Base-by-base conservation (phyloP, 2,113 vertebrate species). In the Paraplagusia blochii region DNA sequence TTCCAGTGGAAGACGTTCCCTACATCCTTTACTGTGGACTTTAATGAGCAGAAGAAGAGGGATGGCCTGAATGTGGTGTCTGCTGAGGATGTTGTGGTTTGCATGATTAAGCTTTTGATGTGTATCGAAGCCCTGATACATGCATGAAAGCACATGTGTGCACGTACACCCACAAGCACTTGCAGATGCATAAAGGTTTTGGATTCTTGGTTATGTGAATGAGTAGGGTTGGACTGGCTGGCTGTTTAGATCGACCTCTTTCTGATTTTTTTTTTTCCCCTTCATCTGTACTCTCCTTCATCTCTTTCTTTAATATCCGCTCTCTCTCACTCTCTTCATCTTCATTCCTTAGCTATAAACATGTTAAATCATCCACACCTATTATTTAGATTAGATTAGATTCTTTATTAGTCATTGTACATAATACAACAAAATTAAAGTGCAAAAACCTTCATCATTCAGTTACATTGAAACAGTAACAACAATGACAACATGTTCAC, bases 21-120 rank as follows among this genome's bases (percentile, higher is more conserved):
- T 66, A 78, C 65, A 54, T 80, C 77, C 77, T 82, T 84, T 86
- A 66, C 80, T 84, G 76, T 81, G 81, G 80, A 82, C 0, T 33
- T 69, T 49, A 76, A 76, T 16, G 80, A 63, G 56, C 67, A 68
- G 67, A 62, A 4, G 70, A 61, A 38, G 69, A 71, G 66, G 65
- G 73, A 53, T 49, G 68, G 53, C 53, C 69, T 33, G 47, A 80
- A 72, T 83, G 76, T 71, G 80, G 80, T 47, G 63, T 72, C 71
- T 79, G 38, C 67, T 60, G 57, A 83, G 70, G 69, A 54, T 74
- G 82, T 72, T 83, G 80, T 62, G 81, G 81, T 64, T 80, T 83
- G 63, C 61, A 51, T 80, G 80, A 81, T 84, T 80, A 69, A 34
- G 50, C 61, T 60, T 74, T 84, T 86, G 74, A 83, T 79, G 63